Percentiles rank a stretch among this genome's conserved stretches.
Evolutionary conservation across 2,888 invertebrate genomes (phyloP).

Genomic region (Chironomus riparius): DNA sequence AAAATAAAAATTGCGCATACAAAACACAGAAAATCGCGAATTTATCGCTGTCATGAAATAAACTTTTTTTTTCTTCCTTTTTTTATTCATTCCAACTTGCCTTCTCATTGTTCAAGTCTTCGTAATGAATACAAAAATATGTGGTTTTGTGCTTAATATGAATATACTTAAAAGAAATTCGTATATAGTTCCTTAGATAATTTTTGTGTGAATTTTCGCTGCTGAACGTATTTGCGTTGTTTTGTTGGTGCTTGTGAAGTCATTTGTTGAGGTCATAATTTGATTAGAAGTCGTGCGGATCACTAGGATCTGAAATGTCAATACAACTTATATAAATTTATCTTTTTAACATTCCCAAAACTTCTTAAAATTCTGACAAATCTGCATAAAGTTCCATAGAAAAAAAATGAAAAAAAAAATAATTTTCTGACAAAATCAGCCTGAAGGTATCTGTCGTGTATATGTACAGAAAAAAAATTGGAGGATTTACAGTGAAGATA

Average conservation of each 20-base stretch:
- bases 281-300: too few relatives aligned
- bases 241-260: neutral
- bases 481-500: neutral
- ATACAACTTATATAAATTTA: too few relatives aligned
- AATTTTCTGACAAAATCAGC: too few relatives aligned
- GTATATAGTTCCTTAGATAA: too few relatives aligned
- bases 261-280: too few relatives aligned
- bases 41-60: constrained; percentile 17
- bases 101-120: constrained; percentile 10
- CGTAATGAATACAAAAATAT: constrained; percentile 22
- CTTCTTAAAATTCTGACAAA: too few relatives aligned
- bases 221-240: neutral
- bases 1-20: constrained; percentile 7
- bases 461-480: too few relatives aligned
- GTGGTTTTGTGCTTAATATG: neutral
- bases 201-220: neutral
- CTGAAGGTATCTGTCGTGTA: too few relatives aligned
- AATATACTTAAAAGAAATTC: neutral
- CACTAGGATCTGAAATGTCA: too few relatives aligned
- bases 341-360: neutral
- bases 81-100: neutral
- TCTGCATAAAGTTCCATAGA: too few relatives aligned
- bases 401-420: too few relatives aligned
- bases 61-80: neutral
- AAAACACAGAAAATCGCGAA: constrained; percentile 4